Conservation (phyloP, 2,113 vertebrate species). For the Sceloporus undulatus region DNA sequence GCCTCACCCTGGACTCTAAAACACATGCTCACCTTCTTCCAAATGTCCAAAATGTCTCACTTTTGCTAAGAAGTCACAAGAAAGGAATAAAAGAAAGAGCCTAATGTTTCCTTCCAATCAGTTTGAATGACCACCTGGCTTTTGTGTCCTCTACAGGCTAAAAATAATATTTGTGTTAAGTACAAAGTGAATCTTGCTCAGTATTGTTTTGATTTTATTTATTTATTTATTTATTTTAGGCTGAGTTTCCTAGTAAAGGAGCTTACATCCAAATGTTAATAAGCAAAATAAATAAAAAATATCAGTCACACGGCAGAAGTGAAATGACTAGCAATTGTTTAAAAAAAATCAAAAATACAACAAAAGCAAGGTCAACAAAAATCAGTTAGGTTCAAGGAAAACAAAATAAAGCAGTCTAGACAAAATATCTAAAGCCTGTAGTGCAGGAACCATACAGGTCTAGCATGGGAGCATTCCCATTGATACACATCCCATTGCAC, state of each 20-base stretch:
- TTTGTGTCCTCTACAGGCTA: background rate
- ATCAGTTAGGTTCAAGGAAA: background rate
- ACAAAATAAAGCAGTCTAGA: background rate
- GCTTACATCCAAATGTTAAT: background rate
- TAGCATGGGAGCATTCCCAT: too few species aligned
- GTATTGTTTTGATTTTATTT: too few species aligned
- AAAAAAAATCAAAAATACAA: too few species aligned
- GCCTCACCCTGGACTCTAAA: too few species aligned
- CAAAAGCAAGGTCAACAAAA: too few species aligned
- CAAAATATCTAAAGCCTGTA: background rate
- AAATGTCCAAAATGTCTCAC: background rate
- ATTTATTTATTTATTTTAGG: background rate
- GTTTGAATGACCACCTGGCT: background rate
- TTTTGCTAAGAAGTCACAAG: background rate
- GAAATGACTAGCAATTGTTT: too few species aligned
- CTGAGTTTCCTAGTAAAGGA: background rate
- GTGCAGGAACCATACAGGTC: too few species aligned
- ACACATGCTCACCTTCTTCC: too few species aligned
- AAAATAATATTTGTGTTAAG: background rate
- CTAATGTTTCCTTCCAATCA: too few species aligned
- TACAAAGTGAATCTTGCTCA: background rate
- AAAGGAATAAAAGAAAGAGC: background rate
- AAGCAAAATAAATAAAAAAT: background rate
- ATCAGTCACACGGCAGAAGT: too few species aligned
- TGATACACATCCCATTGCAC: too few species aligned